Evolutionary conservation across 2,888 invertebrate genomes (phyloP).

Genomic region (Parnassius orleans): DNA sequence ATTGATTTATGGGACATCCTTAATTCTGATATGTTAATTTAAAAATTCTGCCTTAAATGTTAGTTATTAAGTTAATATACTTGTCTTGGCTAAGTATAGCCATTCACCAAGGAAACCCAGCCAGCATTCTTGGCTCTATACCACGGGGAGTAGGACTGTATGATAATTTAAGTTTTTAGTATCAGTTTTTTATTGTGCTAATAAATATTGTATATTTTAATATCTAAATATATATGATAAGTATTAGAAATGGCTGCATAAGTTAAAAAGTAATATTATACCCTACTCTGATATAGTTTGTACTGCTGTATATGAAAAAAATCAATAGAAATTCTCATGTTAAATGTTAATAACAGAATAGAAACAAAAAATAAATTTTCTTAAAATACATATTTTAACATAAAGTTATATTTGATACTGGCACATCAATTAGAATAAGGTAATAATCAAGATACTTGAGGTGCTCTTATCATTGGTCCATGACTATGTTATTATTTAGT

Average conservation of each 20-base stretch:
- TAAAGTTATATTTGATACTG: slow-evolving; percentile 57
- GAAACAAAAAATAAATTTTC: slow-evolving; percentile 17
- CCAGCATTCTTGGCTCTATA: too few species aligned
- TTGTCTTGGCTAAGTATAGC: too few species aligned
- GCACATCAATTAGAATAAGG: slow-evolving; percentile 27
- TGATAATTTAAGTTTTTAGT: too few species aligned
- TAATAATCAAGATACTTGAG: slow-evolving; percentile 18
- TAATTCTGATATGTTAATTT: background rate
- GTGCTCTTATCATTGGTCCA: slow-evolving; percentile 21
- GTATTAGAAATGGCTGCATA: background rate
- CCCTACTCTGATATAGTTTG: background rate
- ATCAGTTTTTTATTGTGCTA: too few species aligned
- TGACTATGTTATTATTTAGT: slow-evolving; percentile 7
- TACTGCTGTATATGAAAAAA: background rate
- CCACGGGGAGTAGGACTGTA: too few species aligned
- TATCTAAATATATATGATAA: background rate
- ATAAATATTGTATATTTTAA: too few species aligned
- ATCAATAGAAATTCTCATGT: too few species aligned
- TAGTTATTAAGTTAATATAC: background rate
- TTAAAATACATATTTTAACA: slow-evolving; percentile 37
- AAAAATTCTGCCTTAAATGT: slow-evolving; percentile 12
- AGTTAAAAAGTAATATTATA: slow-evolving; percentile 3
- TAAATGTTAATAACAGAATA: background rate
- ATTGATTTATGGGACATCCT: background rate
- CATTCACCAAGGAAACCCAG: too few species aligned